Evolutionary conservation across 2,113 vertebrate genomes (phyloP), one percentile per base, ranked within the genome.

Genomic region (Phrynosoma platyrhinos): DNA sequence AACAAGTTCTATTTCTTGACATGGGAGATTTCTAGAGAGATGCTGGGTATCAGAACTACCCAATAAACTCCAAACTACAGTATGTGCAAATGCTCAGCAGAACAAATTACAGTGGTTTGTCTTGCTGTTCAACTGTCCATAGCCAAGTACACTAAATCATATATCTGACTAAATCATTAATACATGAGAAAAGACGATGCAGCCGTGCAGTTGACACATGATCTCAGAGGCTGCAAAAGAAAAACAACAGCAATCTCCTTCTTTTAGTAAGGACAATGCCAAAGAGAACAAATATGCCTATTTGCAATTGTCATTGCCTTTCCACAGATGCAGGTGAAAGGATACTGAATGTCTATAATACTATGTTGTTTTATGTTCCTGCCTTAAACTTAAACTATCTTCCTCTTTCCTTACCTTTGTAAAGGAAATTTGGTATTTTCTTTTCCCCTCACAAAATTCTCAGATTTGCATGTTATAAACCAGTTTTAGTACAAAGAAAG

Each of bases 101-200:
- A 85, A 87, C 86, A 69, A 84, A 90, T 68, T 74, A 21, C 42
- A 75, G 9, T 27, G 42, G 66, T 76, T 85, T n/a, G 1, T 66
- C 53, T 81, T 14, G 47, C 32, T 74, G 23, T 71, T 27, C 18
- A 87, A 77, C 23, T 42, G 32, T 88, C 47, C 75, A 84, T 87
- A 92, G 66, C 89, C 76, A 86, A 23, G 58, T 86, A 69, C 55
- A 83, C 78, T 10, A 91, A 32, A 47, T 42, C 78, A 74, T 13
- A 12, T 53, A 21, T 62, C 90, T 77, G 89, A 69, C 84, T 55
- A 89, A 92, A 76, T 9, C 87, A 5, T 14, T 85, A 92, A 94
- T 93, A 88, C 79, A 81, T 79, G 89, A 95, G 42, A 53, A 40
- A 87, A 72, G 62, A 62, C 83, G 36, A 27, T 1, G 0, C 42